Evolutionary conservation across 2,797 vertebrate genomes (phyloP), one percentile per base, ranked within the genome.

Genomic region (Huso huso): DNA sequence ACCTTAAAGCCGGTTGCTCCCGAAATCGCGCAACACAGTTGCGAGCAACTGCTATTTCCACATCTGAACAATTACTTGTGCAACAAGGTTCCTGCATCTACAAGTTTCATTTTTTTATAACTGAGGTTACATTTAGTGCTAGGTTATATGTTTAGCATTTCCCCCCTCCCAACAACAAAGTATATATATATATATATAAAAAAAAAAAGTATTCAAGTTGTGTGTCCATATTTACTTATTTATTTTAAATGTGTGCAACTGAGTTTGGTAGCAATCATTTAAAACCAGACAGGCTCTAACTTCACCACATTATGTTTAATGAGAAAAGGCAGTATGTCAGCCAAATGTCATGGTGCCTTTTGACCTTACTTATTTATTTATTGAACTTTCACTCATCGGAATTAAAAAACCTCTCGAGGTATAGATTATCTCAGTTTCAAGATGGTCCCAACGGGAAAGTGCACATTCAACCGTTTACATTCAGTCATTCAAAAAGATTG

Each of bases 321-420:
- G 11, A n/a, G 58, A 66, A 59, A 37, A 37, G 37, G 37, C 53
- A 55, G 5, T 23, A 48, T 65, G 64, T 66, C 64, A 58, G 64
- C 64, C n/a, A 58, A 66, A 66, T 66, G 37, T 65, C 68, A 66
- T 51, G 48, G 61, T 64, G 51, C 53, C 64, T 58, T 50, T 66
- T 58, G 53, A 58, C 52, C 64, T 58, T 48, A 8, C 53, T 66
- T 66, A 49, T 66, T 58, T 59, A 65, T 57, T 55, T 48, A 65
- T 63, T 51, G 55, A 62, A 58, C 52, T 59, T 66, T 66, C 37
- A 66, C 37, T 66, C 64, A 48, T 48, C 12, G 10, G 57, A 53
- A 66, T 66, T 58, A 66, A 66, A 58, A 37, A 59, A 66, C 23
- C 64, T 65, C 23, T 59, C 6, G 37, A 13, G 37, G 48, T 59